Evolutionary conservation across 2,888 invertebrate genomes (phyloP).

Genomic region (Cheilosia scutellata): DNA sequence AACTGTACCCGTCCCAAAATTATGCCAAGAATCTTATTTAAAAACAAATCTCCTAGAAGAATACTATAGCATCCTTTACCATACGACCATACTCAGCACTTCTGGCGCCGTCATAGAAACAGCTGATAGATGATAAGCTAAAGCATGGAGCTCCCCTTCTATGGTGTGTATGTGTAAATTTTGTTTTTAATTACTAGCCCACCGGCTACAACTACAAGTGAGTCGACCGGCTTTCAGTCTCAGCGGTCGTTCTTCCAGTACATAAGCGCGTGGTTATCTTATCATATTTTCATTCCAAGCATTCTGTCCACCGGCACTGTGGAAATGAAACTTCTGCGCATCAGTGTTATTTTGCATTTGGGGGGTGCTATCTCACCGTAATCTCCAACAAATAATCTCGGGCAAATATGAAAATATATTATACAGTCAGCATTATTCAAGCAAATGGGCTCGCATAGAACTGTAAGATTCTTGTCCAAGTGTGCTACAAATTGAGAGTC

Average conservation of each 20-base stretch:
- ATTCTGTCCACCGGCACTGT: background rate
- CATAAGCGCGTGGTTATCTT: slow-evolving; percentile 42
- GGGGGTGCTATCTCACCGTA: slow-evolving; percentile 10
- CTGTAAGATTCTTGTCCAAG: background rate
- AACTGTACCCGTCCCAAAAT: too few species aligned
- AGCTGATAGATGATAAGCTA: slow-evolving; percentile 56
- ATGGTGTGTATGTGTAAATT: background rate
- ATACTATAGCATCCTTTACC: background rate
- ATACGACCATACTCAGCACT: background rate
- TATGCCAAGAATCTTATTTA: too few species aligned
- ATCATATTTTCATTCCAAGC: slow-evolving; percentile 26
- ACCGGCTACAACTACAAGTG: slow-evolving; percentile 6
- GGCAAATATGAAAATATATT: slow-evolving; percentile 10
- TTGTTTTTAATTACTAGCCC: slow-evolving; percentile 25
- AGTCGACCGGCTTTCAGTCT: slow-evolving; percentile 22
- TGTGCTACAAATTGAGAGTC: background rate
- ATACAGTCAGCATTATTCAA: slow-evolving; percentile 2
- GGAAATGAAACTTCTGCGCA: background rate
- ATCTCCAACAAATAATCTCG: slow-evolving; percentile 24
- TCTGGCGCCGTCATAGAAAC: slow-evolving; percentile 8
- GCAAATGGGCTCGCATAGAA: slow-evolving; percentile 3
- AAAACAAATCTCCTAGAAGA: too few species aligned
- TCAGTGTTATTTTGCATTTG: slow-evolving; percentile 8
- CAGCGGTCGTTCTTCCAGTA: slow-evolving; percentile 9
- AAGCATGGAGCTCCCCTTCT: background rate